Evolutionary conservation across 1,140 invertebrate species (phyloP).

Genomic region (Watersipora subatra): DNA sequence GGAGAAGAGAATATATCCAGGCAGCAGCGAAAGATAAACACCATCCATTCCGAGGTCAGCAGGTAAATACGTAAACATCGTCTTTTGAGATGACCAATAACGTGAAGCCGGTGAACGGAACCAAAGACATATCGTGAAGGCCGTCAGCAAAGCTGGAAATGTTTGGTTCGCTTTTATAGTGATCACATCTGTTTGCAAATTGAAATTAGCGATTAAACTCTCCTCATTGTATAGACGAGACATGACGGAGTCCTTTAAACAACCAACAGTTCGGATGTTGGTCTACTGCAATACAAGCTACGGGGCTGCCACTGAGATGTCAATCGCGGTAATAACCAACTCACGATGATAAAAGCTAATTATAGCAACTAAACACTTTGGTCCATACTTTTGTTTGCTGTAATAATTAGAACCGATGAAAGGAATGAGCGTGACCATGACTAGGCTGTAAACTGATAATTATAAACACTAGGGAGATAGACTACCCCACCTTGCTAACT

Average conservation of each 20-base stretch:
- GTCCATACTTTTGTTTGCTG: too few relatives aligned
- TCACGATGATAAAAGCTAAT: too few relatives aligned
- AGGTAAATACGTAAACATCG: background rate
- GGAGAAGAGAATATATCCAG: background rate
- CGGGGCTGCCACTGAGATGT: too few relatives aligned
- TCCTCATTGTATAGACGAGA: background rate
- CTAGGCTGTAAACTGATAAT: too few relatives aligned
- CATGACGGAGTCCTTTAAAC: too few relatives aligned
- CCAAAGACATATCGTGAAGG: background rate
- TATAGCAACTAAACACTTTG: too few relatives aligned
- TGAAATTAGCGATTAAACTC: background rate
- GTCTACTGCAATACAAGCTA: too few relatives aligned
- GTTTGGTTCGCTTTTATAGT: background rate
- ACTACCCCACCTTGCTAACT: conserved; percentile 48
- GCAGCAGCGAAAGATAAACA: background rate
- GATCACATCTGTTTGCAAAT: background rate
- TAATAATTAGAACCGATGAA: too few relatives aligned
- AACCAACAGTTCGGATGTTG: background rate
- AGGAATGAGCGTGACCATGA: too few relatives aligned
- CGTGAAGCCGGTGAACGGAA: background rate
- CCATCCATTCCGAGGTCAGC: background rate
- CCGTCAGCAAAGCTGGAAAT: background rate
- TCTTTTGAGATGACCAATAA: background rate
- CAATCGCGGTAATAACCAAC: too few relatives aligned
- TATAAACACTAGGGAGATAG: too few relatives aligned